Conservation (phyloP, 1,140 invertebrate species). For the Doryteuthis pealeii region DNA sequence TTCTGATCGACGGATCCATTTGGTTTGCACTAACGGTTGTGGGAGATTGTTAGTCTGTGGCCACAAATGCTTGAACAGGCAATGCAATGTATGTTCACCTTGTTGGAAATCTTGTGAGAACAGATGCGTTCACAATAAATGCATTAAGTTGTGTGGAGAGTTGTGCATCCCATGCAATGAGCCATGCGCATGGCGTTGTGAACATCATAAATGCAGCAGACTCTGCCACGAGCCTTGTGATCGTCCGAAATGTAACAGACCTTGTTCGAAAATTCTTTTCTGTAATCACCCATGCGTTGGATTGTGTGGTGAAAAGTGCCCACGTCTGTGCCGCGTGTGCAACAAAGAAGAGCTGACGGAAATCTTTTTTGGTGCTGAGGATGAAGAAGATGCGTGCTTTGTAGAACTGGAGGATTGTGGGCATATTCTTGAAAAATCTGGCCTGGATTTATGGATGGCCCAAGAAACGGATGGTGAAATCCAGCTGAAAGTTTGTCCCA, state of each 20-base stretch:
- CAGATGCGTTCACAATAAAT: slow-evolving; percentile 64
- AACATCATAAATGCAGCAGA: slow-evolving; percentile 65
- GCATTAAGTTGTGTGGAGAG: slow-evolving; percentile 65
- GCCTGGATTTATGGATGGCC: slow-evolving; percentile 59
- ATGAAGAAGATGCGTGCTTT: slow-evolving; percentile 47
- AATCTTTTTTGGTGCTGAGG: slow-evolving; percentile 63
- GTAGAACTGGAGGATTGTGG: slow-evolving; percentile 40
- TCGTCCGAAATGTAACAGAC: slow-evolving; percentile 59
- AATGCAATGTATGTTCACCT: slow-evolving; percentile 64
- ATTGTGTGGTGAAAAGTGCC: slow-evolving; percentile 68
- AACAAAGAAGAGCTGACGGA: slow-evolving; percentile 60
- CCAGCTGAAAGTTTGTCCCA: slow-evolving; percentile 67
- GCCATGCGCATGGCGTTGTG: slow-evolving; percentile 58
- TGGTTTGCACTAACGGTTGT: slow-evolving; percentile 48
- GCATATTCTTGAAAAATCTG: slow-evolving; percentile 33
- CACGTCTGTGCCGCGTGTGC: slow-evolving; percentile 34
- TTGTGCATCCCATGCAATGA: slow-evolving; percentile 67
- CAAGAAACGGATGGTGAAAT: slow-evolving; percentile 58
- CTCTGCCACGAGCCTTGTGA: slow-evolving; percentile 67
- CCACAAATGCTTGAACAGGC: slow-evolving; percentile 48
- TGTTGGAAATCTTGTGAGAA: slow-evolving; percentile 66
- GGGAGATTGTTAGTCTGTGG: slow-evolving; percentile 55
- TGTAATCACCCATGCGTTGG: slow-evolving; percentile 70
- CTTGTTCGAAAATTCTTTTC: slow-evolving; percentile 34
- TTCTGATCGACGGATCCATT: slow-evolving; percentile 67